These are phyloP conservation scores for Liodrosophila aerea DNA, from an alignment of 2,888 invertebrate species.

Conservation along the genomic window DNA sequence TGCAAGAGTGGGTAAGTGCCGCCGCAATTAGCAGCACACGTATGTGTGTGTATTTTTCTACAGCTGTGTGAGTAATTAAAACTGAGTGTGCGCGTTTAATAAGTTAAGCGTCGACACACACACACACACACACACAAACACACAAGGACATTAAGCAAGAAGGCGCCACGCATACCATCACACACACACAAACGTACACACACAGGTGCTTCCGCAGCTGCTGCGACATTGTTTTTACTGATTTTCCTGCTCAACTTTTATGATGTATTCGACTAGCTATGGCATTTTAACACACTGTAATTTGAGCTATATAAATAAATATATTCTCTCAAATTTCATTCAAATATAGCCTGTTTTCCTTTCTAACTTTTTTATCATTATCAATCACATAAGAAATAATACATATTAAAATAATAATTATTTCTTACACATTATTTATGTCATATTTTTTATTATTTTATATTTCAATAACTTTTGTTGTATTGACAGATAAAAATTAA, in stretches of 20 bases:
- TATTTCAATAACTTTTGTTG: too few relatives aligned
- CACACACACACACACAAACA: slow-evolving; percentile 9
- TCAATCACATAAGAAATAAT: too few relatives aligned
- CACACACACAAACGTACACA: slow-evolving; percentile 12
- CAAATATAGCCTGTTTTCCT: too few relatives aligned
- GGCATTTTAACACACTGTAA: slow-evolving; percentile 34
- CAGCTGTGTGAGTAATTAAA: slow-evolving; percentile 71
- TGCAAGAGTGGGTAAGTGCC: slow-evolving; percentile 22
- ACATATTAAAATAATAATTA: too few relatives aligned
- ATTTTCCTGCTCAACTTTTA: slow-evolving; percentile 32
- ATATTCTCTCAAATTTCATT: too few relatives aligned
- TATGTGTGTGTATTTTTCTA: slow-evolving; percentile 47
- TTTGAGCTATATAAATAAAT: background rate
- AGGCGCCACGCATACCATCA: slow-evolving; percentile 14
- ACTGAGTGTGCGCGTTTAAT: slow-evolving; percentile 69
- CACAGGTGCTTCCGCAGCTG: slow-evolving; percentile 29
- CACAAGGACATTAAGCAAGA: too few relatives aligned
- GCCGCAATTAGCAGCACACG: slow-evolving; percentile 63
- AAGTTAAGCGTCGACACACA: slow-evolving; percentile 60
- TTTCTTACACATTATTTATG: too few relatives aligned
- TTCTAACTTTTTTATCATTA: too few relatives aligned
- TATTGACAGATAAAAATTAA: too few relatives aligned
- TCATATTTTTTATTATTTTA: too few relatives aligned
- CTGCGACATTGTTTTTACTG: slow-evolving; percentile 46
- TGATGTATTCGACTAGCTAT: slow-evolving; percentile 12